Conservation (phyloP, 2,888 invertebrate genomes). For the Drosophila tripunctata region DNA sequence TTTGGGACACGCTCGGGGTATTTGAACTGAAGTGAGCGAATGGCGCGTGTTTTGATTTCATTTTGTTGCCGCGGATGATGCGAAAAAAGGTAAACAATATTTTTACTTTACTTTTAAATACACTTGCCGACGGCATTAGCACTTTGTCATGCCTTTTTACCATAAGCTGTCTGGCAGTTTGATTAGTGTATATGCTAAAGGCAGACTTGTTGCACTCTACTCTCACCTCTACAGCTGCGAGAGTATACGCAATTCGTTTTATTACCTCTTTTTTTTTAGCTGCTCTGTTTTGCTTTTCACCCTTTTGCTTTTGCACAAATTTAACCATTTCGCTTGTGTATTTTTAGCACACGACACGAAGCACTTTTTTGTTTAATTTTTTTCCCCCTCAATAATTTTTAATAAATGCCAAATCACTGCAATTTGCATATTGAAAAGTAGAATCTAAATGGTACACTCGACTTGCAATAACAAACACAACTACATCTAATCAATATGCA, state of each 20-base stretch:
- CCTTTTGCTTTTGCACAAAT: conserved; percentile 31
- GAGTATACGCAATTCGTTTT: conserved; percentile 23
- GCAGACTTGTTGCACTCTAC: background rate
- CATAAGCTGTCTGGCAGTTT: conserved; percentile 15
- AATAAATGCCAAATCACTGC: conserved; percentile 46
- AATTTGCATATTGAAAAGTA: conserved; percentile 22
- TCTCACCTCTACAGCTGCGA: background rate
- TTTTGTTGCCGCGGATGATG: conserved; percentile 62
- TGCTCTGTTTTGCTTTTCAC: conserved; percentile 13
- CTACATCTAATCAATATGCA: conserved; percentile 21
- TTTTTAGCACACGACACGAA: conserved; percentile 46
- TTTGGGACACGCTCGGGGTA: conserved; percentile 51
- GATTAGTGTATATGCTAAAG: background rate
- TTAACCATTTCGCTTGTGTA: conserved; percentile 34
- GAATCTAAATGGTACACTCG: conserved; percentile 14
- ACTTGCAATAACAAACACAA: conserved; percentile 7
- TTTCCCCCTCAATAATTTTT: conserved; percentile 59
- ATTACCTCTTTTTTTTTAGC: background rate
- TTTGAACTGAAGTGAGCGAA: conserved; percentile 56
- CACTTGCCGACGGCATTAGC: conserved; percentile 29
- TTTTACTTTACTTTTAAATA: conserved; percentile 15
- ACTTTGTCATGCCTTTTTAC: conserved; percentile 29
- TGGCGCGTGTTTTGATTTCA: conserved; percentile 67
- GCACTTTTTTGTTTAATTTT: conserved; percentile 29
- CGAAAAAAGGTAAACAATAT: conserved; percentile 71